phyloP scores from a whole-genome alignment of 2,888 invertebrate species.

The Bombylius major region DNA sequence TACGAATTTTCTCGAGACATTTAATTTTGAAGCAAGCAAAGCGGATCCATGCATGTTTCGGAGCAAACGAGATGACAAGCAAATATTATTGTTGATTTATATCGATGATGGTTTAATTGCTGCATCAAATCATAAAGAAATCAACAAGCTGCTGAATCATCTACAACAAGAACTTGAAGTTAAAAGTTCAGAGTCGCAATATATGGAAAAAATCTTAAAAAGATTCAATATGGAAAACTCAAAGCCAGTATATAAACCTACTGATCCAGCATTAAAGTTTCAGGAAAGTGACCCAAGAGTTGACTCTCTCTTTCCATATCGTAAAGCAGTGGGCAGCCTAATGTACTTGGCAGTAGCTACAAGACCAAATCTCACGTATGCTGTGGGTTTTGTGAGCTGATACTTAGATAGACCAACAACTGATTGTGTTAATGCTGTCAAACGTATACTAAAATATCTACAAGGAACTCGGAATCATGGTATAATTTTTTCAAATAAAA shows the following conservation, averaged over 20 bases:
- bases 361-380: conserved; percentile 15
- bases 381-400: conserved; percentile 9
- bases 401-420: background rate
- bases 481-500: no score
- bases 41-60: conserved; percentile 21
- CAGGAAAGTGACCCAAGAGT: no score
- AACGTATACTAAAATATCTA: conserved; percentile 7
- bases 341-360: conserved; percentile 16
- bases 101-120: conserved; percentile 21
- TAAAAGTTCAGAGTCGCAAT: conserved; percentile 9
- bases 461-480: background rate
- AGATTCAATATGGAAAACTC: conserved; percentile 11
- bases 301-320: no score
- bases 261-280: conserved; percentile 1
- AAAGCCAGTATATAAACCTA: no score
- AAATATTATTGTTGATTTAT: conserved; percentile 17
- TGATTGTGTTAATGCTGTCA: conserved; percentile 2
- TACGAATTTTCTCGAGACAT: no score
- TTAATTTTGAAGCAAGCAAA: conserved; percentile 13
- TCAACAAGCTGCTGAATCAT: conserved; percentile 7
- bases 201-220: conserved; percentile 10
- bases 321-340: conserved; percentile 16
- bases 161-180: conserved; percentile 8
- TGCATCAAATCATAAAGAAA: conserved; percentile 6
- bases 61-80: background rate